Base-by-base conservation (phyloP, 2,113 vertebrate genomes). In the Aramus guarauna region DNA sequence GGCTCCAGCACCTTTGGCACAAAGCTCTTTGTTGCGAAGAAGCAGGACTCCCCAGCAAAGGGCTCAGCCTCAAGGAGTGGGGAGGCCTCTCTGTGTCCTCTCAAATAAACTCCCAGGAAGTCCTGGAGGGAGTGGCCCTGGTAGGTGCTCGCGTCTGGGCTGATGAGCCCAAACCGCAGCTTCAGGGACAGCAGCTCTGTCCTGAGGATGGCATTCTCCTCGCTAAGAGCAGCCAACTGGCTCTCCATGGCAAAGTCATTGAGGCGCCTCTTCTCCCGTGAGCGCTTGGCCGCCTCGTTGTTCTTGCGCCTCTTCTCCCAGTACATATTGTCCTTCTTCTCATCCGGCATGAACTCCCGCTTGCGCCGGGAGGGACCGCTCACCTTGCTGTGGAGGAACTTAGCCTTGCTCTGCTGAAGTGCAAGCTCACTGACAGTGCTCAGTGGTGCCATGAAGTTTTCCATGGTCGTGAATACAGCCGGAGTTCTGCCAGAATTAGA, bases 251-350 rank as follows among this genome's bases (percentile, higher is more conserved):
- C 98, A 1, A 97, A 98, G n/a, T 99, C 99, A 1, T 98, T 98
- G 53, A 98, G 97, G 12, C 98, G 97, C 22, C 98, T 91, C 97
- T 99, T 99, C 92, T 99, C 99, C 41, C 99, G 97, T 1, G 99
- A 99, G n/a, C 98, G 98, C 89, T 99, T 99, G 93, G 99, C 99
- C 0, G 99, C 98, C 80, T 99, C 99, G 1, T 99, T 99, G 97
- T 99, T 99, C 97, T 98, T 99, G 30, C 96, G 98, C 20, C 99
- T 97, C 94, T 99, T 99, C 96, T 99, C 99, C 99, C 99, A 99
- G 97, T 99, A 99, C 60, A 80, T 91, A 11, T 72, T 97, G 90
- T 99, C 99, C 97, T 99, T 99, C 97, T 98, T 98, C 59, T 99
- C 98, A 0, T 99, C 98, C 0, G 99, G 99, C 94, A 98, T 99